Evolutionary conservation across 2,113 vertebrate genomes (phyloP).

Genomic region (Scopus umbretta): DNA sequence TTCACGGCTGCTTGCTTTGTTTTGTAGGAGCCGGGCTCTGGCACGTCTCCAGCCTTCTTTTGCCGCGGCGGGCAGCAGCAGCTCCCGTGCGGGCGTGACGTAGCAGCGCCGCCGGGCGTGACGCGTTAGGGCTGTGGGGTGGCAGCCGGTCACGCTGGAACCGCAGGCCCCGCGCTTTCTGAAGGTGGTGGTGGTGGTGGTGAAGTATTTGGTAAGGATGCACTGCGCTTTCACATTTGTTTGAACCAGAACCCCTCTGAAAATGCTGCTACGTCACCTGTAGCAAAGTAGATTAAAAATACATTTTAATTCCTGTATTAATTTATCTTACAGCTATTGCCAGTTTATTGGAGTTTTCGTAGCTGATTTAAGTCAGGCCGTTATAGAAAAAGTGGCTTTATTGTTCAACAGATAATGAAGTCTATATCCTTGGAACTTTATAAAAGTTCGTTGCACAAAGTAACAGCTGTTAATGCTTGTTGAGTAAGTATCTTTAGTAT

Average conservation of each 20-base stretch:
- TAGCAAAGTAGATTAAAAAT: background rate
- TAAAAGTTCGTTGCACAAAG: background rate
- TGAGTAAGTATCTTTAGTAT: background rate
- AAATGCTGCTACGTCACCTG: background rate
- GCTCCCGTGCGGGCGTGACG: too few species aligned
- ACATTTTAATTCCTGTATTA: background rate
- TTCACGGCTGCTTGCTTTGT: background rate
- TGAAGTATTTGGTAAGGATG: background rate
- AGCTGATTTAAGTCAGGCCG: background rate
- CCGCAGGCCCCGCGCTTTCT: too few species aligned
- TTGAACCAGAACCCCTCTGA: background rate
- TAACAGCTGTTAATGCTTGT: background rate
- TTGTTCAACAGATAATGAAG: background rate
- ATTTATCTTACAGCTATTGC: background rate
- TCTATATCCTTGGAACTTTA: background rate
- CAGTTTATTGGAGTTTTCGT: background rate
- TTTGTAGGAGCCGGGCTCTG: background rate
- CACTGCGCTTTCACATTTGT: background rate
- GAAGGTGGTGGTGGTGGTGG: too few species aligned
- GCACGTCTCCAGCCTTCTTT: background rate
- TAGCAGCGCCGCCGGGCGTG: too few species aligned
- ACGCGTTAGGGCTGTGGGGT: too few species aligned
- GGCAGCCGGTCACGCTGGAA: background rate
- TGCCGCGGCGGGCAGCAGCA: background rate
- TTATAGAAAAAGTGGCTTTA: background rate